Evolutionary conservation across 1,140 invertebrate species (phyloP).

Genomic region (Ceratina japonica): DNA sequence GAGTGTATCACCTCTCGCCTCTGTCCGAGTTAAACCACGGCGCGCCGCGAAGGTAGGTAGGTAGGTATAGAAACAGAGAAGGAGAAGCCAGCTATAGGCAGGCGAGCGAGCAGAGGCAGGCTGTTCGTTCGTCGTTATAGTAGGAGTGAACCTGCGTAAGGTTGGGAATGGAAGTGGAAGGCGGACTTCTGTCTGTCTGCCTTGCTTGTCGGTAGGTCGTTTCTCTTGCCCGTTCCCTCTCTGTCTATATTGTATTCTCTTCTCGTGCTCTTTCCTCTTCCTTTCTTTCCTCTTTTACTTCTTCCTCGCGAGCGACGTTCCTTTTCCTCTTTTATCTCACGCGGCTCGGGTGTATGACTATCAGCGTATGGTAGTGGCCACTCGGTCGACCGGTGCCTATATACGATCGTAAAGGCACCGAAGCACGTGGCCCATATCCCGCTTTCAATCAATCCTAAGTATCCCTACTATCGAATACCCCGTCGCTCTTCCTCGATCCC

Average conservation of each 20-base stretch:
- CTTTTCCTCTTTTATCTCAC: conserved; percentile 58
- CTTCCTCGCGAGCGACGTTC: conserved; percentile 21
- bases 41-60: conserved; percentile 52
- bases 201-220: conserved; percentile 65
- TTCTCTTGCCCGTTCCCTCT: conserved; percentile 51
- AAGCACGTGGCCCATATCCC: conserved; percentile 69
- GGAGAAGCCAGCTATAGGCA: conserved; percentile 51
- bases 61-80: conserved; percentile 62
- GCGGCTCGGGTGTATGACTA: conserved; percentile 57
- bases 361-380: conserved; percentile 62
- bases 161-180: conserved; percentile 69
- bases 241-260: conserved; percentile 47
- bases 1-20: conserved; percentile 70
- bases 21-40: conserved; percentile 45
- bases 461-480: conserved; percentile 56
- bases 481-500: conserved; percentile 40
- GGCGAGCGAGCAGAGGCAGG: conserved; percentile 58
- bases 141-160: conserved; percentile 74
- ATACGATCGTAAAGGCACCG: conserved; percentile 68
- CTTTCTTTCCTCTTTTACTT: conserved; percentile 24
- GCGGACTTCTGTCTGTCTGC: conserved; percentile 66
- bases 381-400: conserved; percentile 64
- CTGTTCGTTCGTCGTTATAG: conserved; percentile 67
- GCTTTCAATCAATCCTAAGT: conserved; percentile 61
- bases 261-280: conserved; percentile 42